These are phyloP conservation scores for Odocoileus virginianus DNA, from an alignment of 2,113 vertebrate genomes.

Conservation along the genomic window DNA sequence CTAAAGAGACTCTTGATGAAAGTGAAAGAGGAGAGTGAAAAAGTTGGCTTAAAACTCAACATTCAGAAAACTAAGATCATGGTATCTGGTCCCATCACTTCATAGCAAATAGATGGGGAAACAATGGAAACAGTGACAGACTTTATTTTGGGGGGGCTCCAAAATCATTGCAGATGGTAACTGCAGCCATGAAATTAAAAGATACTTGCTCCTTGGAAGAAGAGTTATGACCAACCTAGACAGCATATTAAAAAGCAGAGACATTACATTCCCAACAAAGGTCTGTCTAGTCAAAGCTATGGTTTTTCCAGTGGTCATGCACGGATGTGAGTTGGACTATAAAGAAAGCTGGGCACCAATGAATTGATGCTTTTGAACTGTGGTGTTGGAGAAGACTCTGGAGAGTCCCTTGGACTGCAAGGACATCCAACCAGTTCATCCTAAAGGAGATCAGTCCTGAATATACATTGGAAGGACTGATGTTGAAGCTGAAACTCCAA, in stretches of 20 bases:
- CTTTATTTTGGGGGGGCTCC: not conserved
- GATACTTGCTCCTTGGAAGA: not conserved
- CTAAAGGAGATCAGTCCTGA: not conserved
- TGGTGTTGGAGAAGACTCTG: not conserved
- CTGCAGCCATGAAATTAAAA: not conserved
- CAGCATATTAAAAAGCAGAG: not conserved
- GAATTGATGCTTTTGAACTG: not conserved
- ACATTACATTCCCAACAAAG: not conserved
- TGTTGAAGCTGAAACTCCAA: not conserved
- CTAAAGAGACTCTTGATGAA: not conserved
- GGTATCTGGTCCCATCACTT: not conserved
- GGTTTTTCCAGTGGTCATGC: not conserved
- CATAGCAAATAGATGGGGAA: not conserved
- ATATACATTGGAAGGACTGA: not conserved
- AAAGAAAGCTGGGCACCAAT: fast-evolving
- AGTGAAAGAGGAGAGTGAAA: not conserved
- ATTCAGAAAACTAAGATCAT: not conserved
- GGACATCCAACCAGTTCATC: not conserved
- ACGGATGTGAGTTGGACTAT: not conserved
- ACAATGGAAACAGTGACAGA: not conserved
- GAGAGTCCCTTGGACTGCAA: not conserved
- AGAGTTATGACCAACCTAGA: not conserved
- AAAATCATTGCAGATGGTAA: not conserved
- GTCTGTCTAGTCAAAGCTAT: not conserved
- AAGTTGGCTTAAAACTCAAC: not conserved